Evolutionary conservation across 2,888 invertebrate species (phyloP).

Genomic region (Plagodis pulveraria): DNA sequence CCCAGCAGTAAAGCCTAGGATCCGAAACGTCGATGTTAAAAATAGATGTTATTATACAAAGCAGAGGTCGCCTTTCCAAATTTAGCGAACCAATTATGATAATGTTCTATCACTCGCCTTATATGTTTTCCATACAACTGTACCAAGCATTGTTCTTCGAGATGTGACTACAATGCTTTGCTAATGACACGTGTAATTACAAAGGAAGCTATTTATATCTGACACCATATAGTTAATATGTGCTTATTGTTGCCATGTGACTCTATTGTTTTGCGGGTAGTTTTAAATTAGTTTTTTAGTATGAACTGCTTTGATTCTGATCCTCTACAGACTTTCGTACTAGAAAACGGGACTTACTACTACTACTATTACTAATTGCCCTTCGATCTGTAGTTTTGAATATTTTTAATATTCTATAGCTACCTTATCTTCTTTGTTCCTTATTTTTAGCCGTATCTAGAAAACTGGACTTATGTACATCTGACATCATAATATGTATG

Average conservation of each 20-base stretch:
- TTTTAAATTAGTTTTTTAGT: neutral
- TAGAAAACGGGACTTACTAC: too few relatives aligned
- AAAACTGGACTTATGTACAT: too few relatives aligned
- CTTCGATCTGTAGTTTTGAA: too few relatives aligned
- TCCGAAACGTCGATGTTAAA: constrained; percentile 10
- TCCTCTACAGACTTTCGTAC: too few relatives aligned
- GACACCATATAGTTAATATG: constrained; percentile 2
- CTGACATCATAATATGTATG: too few relatives aligned
- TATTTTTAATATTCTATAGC: too few relatives aligned
- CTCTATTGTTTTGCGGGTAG: neutral
- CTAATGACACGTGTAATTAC: constrained; percentile 8
- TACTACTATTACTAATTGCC: too few relatives aligned
- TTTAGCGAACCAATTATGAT: constrained; percentile 29
- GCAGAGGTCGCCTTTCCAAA: constrained; percentile 8
- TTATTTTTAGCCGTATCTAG: too few relatives aligned
- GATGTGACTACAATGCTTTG: constrained; percentile 9
- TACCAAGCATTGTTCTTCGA: constrained; percentile 16
- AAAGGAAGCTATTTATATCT: constrained; percentile 5
- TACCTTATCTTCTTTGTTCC: too few relatives aligned
- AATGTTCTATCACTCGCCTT: constrained; percentile 26
- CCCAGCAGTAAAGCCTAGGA: too few relatives aligned
- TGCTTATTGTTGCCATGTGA: constrained; percentile 1
- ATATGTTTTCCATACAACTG: constrained; percentile 14
- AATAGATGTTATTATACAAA: constrained; percentile 29
- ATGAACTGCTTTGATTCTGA: too few relatives aligned